Percentiles rank a stretch among this genome's conserved stretches.
phyloP scores from a whole-genome alignment of 2,888 invertebrate genomes.

The Trimorus sp. region DNA sequence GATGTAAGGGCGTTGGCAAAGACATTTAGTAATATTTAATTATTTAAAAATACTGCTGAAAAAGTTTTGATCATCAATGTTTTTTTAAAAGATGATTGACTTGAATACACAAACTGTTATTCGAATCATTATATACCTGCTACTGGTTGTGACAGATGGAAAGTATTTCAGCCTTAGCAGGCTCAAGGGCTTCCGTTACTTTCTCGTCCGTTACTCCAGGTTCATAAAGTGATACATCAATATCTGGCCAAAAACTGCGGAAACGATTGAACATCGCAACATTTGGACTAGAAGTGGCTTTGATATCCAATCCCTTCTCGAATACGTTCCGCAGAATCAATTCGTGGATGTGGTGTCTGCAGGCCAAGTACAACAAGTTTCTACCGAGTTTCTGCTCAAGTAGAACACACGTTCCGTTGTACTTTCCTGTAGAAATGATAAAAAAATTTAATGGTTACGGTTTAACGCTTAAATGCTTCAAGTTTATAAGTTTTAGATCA shows the following conservation, averaged over 20 bases:
- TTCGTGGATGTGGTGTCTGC: conserved; percentile 22
- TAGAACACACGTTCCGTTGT: conserved; percentile 26
- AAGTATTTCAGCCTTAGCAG: not conserved
- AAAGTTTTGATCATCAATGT: too few relatives aligned
- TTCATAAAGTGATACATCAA: conserved; percentile 12
- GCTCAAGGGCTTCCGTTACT: not conserved
- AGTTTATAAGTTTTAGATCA: not conserved
- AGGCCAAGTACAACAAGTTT: conserved; percentile 16
- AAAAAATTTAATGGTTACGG: too few relatives aligned
- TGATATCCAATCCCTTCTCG: not conserved
- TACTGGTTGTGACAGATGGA: conserved; percentile 13
- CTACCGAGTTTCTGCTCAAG: conserved; percentile 23
- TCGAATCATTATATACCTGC: conserved; percentile 8
- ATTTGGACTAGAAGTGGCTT: conserved; percentile 25
- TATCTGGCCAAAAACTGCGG: conserved; percentile 13
- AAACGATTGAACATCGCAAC: conserved; percentile 35
- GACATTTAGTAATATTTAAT: too few relatives aligned
- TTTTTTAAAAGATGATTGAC: too few relatives aligned
- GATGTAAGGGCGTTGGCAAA: too few relatives aligned
- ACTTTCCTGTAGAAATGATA: conserved; percentile 9
- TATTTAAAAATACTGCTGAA: too few relatives aligned
- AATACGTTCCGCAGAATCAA: conserved; percentile 29
- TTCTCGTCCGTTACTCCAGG: conserved; percentile 13
- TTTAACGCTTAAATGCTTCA: too few relatives aligned
- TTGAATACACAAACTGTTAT: too few relatives aligned